A percentile compares a stretch with the other conserved stretches of the same genome.
phyloP scores from a whole-genome alignment of 2,888 invertebrate genomes.

The Dicyrtomina minuta region DNA sequence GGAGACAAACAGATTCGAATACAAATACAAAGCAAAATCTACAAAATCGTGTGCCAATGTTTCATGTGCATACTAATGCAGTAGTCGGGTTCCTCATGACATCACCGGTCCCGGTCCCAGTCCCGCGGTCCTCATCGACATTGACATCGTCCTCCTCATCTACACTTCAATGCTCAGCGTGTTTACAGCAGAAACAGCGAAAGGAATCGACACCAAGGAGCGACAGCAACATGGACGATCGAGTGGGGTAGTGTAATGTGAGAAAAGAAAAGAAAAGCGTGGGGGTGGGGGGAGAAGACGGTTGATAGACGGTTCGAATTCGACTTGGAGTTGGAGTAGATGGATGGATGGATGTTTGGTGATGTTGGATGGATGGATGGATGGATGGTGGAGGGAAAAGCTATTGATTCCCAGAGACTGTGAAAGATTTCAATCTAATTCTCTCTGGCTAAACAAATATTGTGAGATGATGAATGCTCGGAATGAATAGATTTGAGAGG shows the following conservation, averaged over 20 bases:
- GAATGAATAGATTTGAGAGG: constrained; percentile 36
- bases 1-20: no score
- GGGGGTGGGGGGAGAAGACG: not conserved
- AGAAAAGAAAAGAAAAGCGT: not conserved
- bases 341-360: constrained; percentile 5
- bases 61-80: no score
- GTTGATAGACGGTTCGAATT: not conserved
- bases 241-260: not conserved
- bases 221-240: no score
- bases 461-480: constrained; percentile 36
- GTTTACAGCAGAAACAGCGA: not conserved
- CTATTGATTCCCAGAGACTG: constrained; percentile 34
- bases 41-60: no score
- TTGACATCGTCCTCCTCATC: no score
- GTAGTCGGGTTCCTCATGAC: no score
- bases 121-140: not conserved
- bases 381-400: constrained; percentile 25
- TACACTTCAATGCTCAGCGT: constrained; percentile 2
- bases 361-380: constrained; percentile 22
- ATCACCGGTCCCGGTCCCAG: no score
- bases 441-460: constrained; percentile 34
- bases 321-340: not conserved
- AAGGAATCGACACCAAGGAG: no score
- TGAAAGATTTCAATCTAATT: constrained; percentile 37
- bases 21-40: no score